Evolutionary conservation across 1,140 invertebrate genomes (phyloP).

Genomic region (Leptonema lineaticorne): DNA sequence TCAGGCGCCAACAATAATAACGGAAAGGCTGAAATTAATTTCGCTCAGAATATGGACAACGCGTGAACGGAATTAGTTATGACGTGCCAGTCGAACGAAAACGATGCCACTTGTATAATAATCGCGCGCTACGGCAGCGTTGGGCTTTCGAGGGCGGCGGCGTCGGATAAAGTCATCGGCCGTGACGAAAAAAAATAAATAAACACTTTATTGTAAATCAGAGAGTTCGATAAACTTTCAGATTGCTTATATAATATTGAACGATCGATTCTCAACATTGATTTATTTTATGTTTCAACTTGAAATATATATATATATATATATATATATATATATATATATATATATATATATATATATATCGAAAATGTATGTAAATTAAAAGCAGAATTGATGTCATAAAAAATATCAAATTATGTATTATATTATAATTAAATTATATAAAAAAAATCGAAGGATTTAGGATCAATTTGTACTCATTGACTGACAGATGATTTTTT

Average conservation of each 20-base stretch:
- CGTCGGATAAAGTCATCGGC: too few species aligned
- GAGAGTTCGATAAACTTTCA: too few species aligned
- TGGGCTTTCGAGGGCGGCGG: too few species aligned
- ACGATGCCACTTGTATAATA: background rate
- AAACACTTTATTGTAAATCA: too few species aligned
- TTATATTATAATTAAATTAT: background rate
- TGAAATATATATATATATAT: background rate
- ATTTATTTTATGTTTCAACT: background rate
- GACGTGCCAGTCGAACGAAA: background rate
- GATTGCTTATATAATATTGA: too few species aligned
- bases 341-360: background rate
- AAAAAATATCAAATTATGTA: background rate
- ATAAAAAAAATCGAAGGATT: too few species aligned
- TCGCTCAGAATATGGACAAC: constrained; percentile 12
- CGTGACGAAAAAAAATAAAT: too few species aligned
- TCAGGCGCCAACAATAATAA: constrained; percentile 12
- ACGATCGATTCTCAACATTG: too few species aligned
- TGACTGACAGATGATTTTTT: too few species aligned
- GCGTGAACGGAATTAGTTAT: constrained; percentile 16
- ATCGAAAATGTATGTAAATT: background rate
- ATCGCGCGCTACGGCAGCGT: too few species aligned
- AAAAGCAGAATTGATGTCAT: background rate
- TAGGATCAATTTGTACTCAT: too few species aligned
- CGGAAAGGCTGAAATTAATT: constrained; percentile 17
- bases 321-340: background rate